These are phyloP conservation scores for Theretra japonica DNA, from an alignment of 2,888 invertebrate species.

Conservation along the genomic window DNA sequence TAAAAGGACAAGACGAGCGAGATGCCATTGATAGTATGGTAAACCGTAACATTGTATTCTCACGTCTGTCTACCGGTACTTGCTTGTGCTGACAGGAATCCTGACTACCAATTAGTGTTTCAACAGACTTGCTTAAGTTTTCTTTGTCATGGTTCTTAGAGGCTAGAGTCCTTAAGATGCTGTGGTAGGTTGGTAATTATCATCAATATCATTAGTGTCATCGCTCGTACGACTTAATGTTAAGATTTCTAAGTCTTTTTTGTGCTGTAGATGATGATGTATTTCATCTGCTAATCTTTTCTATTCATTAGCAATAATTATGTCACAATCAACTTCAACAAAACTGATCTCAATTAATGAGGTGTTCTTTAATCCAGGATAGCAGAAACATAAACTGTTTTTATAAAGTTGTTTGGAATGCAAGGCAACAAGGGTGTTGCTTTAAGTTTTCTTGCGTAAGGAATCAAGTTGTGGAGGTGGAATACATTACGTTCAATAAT, in stretches of 20 bases:
- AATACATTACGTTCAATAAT: conserved; percentile 16
- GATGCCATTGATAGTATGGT: conserved; percentile 19
- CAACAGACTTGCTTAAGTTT: not conserved
- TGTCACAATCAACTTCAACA: too few species aligned
- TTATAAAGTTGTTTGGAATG: conserved; percentile 11
- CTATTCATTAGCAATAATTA: too few species aligned
- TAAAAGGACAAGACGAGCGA: conserved; percentile 12
- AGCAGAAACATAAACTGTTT: not conserved
- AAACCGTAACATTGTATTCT: conserved; percentile 16
- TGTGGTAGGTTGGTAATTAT: not conserved
- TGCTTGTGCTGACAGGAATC: not conserved
- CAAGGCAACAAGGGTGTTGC: conserved; percentile 16
- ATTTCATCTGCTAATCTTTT: too few species aligned
- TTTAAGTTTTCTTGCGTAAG: conserved; percentile 18
- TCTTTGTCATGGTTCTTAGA: not conserved
- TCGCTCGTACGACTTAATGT: too few species aligned
- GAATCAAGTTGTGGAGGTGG: conserved; percentile 21
- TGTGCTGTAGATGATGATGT: too few species aligned
- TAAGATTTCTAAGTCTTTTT: too few species aligned
- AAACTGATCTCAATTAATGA: not conserved
- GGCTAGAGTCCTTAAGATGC: not conserved
- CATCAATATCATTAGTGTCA: too few species aligned
- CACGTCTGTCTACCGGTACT: conserved; percentile 15
- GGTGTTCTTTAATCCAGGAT: not conserved
- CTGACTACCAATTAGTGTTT: not conserved